These are phyloP conservation scores for Myotis lucifugus DNA, from an alignment of 2,113 vertebrate genomes.

Conservation along the genomic window DNA sequence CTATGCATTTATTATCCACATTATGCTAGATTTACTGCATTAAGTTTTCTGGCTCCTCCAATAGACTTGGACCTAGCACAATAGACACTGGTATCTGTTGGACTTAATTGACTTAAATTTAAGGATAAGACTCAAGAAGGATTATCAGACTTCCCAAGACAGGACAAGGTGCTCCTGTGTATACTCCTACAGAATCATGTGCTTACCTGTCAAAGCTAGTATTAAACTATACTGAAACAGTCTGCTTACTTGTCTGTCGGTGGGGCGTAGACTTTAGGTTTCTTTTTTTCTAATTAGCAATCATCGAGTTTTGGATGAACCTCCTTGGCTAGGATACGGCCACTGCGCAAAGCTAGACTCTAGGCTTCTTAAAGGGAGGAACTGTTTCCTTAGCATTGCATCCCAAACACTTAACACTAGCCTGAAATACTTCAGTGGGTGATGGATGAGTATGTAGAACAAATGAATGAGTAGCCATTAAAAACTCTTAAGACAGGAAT, in stretches of 20 bases:
- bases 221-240: background rate
- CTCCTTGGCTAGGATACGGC: no score
- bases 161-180: background rate
- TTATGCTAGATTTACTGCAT: background rate
- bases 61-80: conserved; percentile 26
- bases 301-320: background rate
- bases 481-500: conserved; percentile 39
- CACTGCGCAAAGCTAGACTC: background rate
- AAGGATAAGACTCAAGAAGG: background rate
- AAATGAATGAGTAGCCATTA: conserved; percentile 24
- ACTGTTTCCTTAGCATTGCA: background rate
- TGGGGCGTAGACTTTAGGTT: background rate
- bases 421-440: background rate
- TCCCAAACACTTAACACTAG: background rate
- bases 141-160: background rate
- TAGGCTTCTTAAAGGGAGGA: conserved; percentile 16
- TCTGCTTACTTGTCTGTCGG: background rate
- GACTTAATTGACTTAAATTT: conserved; percentile 24
- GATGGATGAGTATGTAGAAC: background rate
- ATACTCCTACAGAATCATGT: background rate
- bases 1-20: background rate
- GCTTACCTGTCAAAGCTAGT: background rate
- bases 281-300: background rate
- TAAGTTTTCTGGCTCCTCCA: background rate
- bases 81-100: background rate